Percentiles rank a stretch among this genome's conserved stretches.
phyloP scores from a whole-genome alignment of 2,888 invertebrate species.

The Limnephilus auricula region DNA sequence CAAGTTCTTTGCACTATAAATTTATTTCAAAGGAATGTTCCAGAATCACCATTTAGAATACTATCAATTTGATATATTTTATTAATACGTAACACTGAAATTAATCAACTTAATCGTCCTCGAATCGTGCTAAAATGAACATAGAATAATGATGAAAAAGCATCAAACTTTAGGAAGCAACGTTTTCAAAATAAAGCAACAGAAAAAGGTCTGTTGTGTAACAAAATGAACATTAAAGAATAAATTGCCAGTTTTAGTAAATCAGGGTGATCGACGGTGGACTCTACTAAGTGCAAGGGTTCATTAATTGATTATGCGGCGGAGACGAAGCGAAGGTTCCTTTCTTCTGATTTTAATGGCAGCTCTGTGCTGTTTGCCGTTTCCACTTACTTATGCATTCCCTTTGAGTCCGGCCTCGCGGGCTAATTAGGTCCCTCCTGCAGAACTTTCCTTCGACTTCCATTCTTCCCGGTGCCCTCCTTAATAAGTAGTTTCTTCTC shows the following conservation, averaged over 20 bases:
- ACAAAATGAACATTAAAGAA: neutral
- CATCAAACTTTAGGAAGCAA: too few relatives aligned
- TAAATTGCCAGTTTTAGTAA: neutral
- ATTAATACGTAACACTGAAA: too few relatives aligned
- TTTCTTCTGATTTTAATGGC: neutral
- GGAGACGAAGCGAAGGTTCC: neutral
- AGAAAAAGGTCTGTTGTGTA: neutral
- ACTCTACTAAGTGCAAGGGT: neutral
- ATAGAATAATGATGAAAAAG: too few relatives aligned
- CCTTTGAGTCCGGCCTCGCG: neutral
- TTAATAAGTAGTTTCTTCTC: neutral
- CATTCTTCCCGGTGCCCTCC: neutral
- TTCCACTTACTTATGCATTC: neutral
- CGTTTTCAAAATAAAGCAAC: too few relatives aligned
- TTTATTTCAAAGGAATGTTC: too few relatives aligned
- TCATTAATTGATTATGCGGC: neutral
- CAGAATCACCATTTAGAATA: too few relatives aligned
- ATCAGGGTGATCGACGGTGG: neutral
- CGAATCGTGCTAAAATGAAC: too few relatives aligned
- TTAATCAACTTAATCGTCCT: too few relatives aligned
- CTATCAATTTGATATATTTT: too few relatives aligned
- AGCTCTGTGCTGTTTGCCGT: neutral
- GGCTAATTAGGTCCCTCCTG: neutral
- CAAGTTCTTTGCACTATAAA: neutral
- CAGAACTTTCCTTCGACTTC: neutral